These are phyloP conservation scores for Novumbra hubbsi DNA, from an alignment of 2,797 vertebrate genomes.

Conservation along the genomic window DNA sequence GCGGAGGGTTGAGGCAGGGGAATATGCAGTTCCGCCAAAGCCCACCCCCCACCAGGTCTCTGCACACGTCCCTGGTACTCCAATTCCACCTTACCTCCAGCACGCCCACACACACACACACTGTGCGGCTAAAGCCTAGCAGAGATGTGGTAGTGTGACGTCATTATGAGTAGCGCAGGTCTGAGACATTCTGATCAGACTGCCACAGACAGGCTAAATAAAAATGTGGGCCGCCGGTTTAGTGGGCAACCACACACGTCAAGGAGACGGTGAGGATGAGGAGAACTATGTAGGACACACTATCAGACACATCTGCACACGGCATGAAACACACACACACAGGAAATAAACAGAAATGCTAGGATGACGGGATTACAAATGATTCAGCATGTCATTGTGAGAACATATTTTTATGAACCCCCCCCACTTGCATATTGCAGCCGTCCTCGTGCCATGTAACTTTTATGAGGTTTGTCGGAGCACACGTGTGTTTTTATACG, in stretches of 20 bases:
- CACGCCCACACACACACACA: background rate
- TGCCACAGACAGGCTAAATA: conserved; percentile 13
- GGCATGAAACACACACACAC: background rate
- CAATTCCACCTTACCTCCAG: background rate
- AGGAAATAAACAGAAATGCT: background rate
- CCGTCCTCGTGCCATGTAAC: background rate
- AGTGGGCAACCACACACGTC: background rate
- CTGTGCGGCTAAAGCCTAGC: background rate
- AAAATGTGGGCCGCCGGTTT: background rate
- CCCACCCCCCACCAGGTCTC: background rate
- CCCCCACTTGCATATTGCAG: background rate
- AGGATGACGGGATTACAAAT: background rate
- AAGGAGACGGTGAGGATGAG: background rate
- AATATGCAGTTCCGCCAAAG: background rate
- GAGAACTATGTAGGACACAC: background rate
- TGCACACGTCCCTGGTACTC: background rate
- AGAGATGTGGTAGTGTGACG: background rate
- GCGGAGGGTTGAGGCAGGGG: background rate
- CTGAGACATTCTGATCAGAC: conserved; percentile 16
- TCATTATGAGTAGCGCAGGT: background rate
- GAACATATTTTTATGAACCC: background rate
- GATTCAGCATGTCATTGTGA: too few relatives aligned
- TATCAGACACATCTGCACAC: background rate
- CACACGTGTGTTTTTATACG: background rate
- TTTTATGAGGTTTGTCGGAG: background rate